phyloP scores from a whole-genome alignment of 2,113 vertebrate species.

The Lamprotornis superbus region DNA sequence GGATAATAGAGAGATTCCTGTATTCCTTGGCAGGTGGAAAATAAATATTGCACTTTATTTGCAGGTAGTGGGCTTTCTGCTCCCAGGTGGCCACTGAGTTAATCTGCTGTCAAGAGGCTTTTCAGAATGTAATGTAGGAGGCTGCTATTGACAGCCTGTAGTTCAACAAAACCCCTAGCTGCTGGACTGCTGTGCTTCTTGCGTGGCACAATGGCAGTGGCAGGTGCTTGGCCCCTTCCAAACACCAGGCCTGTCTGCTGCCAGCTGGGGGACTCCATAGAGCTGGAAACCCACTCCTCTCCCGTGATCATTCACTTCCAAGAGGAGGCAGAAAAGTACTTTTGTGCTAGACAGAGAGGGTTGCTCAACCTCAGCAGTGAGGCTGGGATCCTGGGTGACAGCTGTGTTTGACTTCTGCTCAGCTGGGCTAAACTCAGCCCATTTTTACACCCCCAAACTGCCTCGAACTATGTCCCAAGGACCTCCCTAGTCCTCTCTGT shows the following conservation, averaged over 20 bases:
- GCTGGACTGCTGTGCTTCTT: background rate
- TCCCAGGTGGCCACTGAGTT: rapidly evolving
- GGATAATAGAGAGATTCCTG: background rate
- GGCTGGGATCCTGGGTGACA: background rate
- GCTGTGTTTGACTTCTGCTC: background rate
- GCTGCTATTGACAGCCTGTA: background rate
- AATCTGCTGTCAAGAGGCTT: background rate
- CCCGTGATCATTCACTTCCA: background rate
- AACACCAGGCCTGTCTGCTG: background rate
- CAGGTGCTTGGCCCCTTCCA: background rate
- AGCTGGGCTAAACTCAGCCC: background rate
- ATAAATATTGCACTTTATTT: background rate
- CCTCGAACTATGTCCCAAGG: background rate
- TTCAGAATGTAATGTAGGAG: background rate
- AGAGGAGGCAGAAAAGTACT: background rate
- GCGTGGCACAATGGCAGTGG: background rate
- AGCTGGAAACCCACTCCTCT: background rate
- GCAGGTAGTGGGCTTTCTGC: background rate
- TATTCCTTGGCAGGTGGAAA: background rate
- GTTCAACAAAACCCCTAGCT: background rate
- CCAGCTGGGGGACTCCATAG: rapidly evolving
- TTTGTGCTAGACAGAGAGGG: background rate
- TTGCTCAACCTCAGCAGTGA: no score
- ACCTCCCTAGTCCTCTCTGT: background rate
- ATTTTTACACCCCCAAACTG: background rate